Conservation (phyloP, 2,888 invertebrate species). For the Sialis fuliginosa region DNA sequence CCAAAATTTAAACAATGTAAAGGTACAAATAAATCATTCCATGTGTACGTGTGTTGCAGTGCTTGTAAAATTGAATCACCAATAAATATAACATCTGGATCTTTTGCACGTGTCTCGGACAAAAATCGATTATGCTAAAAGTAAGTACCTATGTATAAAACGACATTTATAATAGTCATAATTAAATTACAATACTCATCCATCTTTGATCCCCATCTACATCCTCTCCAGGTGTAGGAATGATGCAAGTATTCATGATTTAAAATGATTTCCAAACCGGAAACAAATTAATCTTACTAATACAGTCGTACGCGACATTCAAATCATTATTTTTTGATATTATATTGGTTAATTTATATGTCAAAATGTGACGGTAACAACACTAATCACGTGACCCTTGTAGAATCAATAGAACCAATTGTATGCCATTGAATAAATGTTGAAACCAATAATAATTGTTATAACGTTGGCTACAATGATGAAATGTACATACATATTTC, state of each 20-base stretch:
- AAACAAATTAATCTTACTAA: background rate
- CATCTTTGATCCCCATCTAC: constrained; percentile 71
- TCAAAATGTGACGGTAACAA: too few species aligned
- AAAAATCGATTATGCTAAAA: constrained; percentile 73
- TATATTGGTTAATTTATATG: background rate
- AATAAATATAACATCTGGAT: constrained; percentile 81
- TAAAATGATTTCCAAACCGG: background rate
- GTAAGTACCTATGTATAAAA: constrained; percentile 12
- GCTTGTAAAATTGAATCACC: constrained; percentile 79
- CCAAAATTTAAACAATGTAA: constrained; percentile 85
- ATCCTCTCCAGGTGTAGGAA: constrained; percentile 54
- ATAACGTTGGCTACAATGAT: too few species aligned
- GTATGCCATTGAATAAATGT: too few species aligned
- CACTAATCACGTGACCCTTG: too few species aligned
- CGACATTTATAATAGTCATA: constrained; percentile 1
- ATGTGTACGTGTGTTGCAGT: constrained; percentile 66
- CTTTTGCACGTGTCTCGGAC: constrained; percentile 70
- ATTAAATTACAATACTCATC: constrained; percentile 51
- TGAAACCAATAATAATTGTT: too few species aligned
- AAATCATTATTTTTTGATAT: background rate
- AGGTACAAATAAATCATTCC: constrained; percentile 82
- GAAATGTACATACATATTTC: too few species aligned
- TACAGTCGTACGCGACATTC: background rate
- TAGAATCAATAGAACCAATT: too few species aligned
- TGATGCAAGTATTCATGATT: constrained; percentile 29